These are phyloP conservation scores for Athetis lepigone DNA, from an alignment of 2,888 invertebrate species.

Conservation along the genomic window DNA sequence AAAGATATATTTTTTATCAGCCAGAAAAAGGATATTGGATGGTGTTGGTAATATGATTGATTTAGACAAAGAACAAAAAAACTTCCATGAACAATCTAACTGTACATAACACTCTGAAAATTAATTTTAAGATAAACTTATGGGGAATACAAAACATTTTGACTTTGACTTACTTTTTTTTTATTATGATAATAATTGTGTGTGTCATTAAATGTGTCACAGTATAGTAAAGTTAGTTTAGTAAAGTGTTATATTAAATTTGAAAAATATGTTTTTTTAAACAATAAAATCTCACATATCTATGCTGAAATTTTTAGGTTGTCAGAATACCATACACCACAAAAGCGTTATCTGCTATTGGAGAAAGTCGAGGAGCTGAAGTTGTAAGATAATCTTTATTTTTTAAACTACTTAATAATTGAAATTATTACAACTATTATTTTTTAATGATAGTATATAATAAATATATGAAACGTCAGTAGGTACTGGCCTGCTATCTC, in stretches of 20 bases:
- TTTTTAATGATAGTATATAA: too few species aligned
- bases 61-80: too few species aligned
- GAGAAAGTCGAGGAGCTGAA: slow-evolving; percentile 94
- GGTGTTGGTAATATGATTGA: slow-evolving; percentile 93
- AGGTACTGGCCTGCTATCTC: not conserved
- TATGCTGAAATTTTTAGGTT: slow-evolving; percentile 91
- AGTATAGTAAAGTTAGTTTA: too few species aligned
- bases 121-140: too few species aligned
- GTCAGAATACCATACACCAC: slow-evolving; percentile 93
- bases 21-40: slow-evolving; percentile 97
- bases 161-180: too few species aligned
- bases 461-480: not conserved
- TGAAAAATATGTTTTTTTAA: too few species aligned
- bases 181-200: too few species aligned
- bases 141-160: too few species aligned
- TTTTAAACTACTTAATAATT: not conserved
- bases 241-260: too few species aligned
- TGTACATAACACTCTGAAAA: too few species aligned
- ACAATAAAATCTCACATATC: not conserved
- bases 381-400: slow-evolving; percentile 91
- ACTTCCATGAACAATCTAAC: too few species aligned
- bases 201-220: too few species aligned
- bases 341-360: slow-evolving; percentile 92
- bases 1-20: slow-evolving; percentile 96
- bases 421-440: not conserved